Evolutionary conservation across 2,113 vertebrate species (phyloP).

Genomic region (Chionomys nivalis): DNA sequence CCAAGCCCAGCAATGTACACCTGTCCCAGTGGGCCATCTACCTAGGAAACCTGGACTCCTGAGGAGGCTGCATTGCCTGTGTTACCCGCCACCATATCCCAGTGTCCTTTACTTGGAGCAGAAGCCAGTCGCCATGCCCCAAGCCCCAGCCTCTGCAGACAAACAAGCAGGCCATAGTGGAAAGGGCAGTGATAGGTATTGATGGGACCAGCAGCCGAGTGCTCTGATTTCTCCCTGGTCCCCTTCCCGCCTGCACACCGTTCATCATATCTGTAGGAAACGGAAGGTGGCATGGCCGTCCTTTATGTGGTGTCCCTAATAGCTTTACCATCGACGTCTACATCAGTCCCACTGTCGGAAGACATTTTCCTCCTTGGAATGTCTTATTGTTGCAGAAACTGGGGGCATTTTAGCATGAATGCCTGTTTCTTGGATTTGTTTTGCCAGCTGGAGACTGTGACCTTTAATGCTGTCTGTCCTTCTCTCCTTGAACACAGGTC

Average conservation of each 20-base stretch:
- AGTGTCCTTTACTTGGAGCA: background rate
- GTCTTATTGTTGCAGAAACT: background rate
- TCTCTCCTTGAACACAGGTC: conserved; percentile 61
- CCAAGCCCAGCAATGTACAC: background rate
- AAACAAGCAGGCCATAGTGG: background rate
- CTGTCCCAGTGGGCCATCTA: background rate
- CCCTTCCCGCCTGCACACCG: background rate
- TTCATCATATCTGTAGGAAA: background rate
- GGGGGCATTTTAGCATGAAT: background rate
- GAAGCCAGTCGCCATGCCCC: background rate
- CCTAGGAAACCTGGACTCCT: background rate
- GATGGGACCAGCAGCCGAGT: background rate
- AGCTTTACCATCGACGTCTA: background rate
- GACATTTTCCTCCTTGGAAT: background rate
- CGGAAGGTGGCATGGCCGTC: background rate
- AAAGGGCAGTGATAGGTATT: background rate
- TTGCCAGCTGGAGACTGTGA: background rate
- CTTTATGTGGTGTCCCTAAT: background rate
- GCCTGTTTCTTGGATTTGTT: background rate
- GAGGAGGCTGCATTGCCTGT: background rate
- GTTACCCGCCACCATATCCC: background rate
- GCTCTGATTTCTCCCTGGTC: background rate
- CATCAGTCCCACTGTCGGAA: background rate
- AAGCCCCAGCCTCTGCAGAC: background rate
- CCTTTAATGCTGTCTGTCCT: conserved; percentile 43